Conservation (phyloP, 2,888 invertebrate species). For the Trachelus troglodyta region DNA sequence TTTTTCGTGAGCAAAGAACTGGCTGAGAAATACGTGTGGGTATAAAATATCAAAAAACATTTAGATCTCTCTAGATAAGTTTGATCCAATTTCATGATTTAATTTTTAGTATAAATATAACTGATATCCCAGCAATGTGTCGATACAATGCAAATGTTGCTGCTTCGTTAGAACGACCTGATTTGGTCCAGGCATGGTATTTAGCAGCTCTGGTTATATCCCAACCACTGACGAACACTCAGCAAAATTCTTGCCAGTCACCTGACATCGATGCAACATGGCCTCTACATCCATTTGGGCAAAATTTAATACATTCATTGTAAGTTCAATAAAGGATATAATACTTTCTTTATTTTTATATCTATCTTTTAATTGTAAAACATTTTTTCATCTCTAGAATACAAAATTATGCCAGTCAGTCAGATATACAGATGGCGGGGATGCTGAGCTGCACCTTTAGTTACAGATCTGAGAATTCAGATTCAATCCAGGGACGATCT, state of each 20-base stretch:
- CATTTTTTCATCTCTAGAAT: constrained; percentile 70
- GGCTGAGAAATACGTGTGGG: constrained; percentile 84
- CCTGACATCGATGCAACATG: constrained; percentile 74
- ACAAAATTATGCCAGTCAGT: constrained; percentile 81
- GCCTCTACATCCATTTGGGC: constrained; percentile 88
- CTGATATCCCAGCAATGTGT: constrained; percentile 75
- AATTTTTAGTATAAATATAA: constrained; percentile 53
- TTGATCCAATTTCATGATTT: neutral
- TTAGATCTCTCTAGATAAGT: neutral
- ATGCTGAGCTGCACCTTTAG: constrained; percentile 92
- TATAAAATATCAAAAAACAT: constrained; percentile 15
- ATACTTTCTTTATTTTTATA: constrained; percentile 14
- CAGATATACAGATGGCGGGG: constrained; percentile 93
- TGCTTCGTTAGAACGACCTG: constrained; percentile 78
- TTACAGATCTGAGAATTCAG: constrained; percentile 71
- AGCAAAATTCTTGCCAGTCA: constrained; percentile 50
- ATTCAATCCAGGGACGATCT: constrained; percentile 61
- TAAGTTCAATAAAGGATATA: constrained; percentile 67
- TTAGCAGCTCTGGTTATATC: constrained; percentile 78
- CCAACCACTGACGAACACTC: constrained; percentile 47
- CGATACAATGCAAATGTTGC: constrained; percentile 84
- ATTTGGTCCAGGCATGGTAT: constrained; percentile 90
- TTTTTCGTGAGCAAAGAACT: constrained; percentile 84
- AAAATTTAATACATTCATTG: constrained; percentile 86
- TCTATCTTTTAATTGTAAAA: constrained; percentile 11